Evolutionary conservation across 2,888 invertebrate species (phyloP), one percentile per base, ranked within the genome.

Genomic region (Balanococcus diminutus): DNA sequence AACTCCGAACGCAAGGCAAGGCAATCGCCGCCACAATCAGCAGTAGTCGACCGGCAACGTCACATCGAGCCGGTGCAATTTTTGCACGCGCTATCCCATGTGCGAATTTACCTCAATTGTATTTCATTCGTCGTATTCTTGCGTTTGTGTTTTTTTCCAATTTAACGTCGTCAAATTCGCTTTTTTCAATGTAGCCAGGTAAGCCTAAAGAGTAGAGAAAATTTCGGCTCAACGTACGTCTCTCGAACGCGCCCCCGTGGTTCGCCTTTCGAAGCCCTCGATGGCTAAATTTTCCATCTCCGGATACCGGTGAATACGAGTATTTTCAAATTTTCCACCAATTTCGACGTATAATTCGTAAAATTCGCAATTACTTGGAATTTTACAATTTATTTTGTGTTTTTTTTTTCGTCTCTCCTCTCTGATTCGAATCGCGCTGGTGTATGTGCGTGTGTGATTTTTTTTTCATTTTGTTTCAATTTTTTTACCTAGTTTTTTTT

Each of bases 31-130:
- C 36, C 19, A 39, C 19, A 84, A 25, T 84, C 72, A 39, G 72
- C 36, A 85, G 86, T 81, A 86, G 86, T 86, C 81, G 86, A 81
- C 86, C 86, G 86, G 86, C 86, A 67, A 86, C 86, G 86, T 86
- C 86, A 67, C 81, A 81, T 86, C 67, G 86, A 86, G 86, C 86
- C 86, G 86, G 86, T 86, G 86, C 86, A 86, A 56, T 81, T 86
- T 81, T 86, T 84, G 39, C 81, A 46, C 72, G 84, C 84, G 84
- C 84, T 51, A 67, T 84, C 83, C 72, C 84, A 84, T 84, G 84
- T 84, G 84, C 84, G 84, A 84, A 84, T 61, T 72, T 72, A 39
- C n/a, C 83, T 84, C 32, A 32, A 36, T 51, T 51, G 36, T 56
- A 11, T 84, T n/a, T 84, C 28, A 39, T 61, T 67, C 72, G 32